A percentile compares a stretch with the other conserved stretches of the same genome.
phyloP scores from a whole-genome alignment of 2,113 vertebrate species.

The Amazona vittata region DNA sequence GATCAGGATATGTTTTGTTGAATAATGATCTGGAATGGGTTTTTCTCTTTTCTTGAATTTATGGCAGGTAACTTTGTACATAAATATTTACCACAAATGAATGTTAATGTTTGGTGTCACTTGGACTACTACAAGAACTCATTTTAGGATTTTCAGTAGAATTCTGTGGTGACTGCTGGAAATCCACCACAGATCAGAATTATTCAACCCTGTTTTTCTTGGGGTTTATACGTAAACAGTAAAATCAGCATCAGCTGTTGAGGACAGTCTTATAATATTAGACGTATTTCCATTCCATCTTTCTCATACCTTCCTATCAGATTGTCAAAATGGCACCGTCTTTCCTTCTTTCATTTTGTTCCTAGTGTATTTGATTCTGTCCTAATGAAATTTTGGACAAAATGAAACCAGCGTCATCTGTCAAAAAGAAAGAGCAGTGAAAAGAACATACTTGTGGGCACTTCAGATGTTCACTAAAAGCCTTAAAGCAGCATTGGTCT shows the following conservation, averaged over 20 bases:
- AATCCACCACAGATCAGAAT: slow-evolving; percentile 76
- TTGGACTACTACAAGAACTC: slow-evolving; percentile 82
- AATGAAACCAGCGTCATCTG: slow-evolving; percentile 80
- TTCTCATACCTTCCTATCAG: slow-evolving; percentile 78
- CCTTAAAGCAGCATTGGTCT: slow-evolving; percentile 86
- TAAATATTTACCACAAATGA: slow-evolving; percentile 92
- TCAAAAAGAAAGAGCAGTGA: slow-evolving; percentile 84
- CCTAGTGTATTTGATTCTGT: slow-evolving; percentile 72
- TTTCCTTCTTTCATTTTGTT: slow-evolving; percentile 57
- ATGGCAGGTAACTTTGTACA: slow-evolving; percentile 89
- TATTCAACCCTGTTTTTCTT: slow-evolving; percentile 79
- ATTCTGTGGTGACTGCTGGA: slow-evolving; percentile 74
- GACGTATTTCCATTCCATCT: slow-evolving; percentile 57
- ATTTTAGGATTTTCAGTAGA: slow-evolving; percentile 78
- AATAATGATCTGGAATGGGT: slow-evolving; percentile 85
- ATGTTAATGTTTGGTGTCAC: slow-evolving; percentile 89
- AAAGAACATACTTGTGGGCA: slow-evolving; percentile 94
- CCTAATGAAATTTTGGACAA: slow-evolving; percentile 78
- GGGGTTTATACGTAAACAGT: slow-evolving; percentile 82
- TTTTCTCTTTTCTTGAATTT: slow-evolving; percentile 53
- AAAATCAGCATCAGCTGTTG: slow-evolving; percentile 79
- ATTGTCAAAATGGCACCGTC: slow-evolving; percentile 87
- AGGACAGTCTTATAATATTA: slow-evolving; percentile 78
- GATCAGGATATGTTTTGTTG: slow-evolving; percentile 77
- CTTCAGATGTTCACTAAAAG: slow-evolving; percentile 95